Base-by-base conservation (phyloP, 2,797 vertebrate species). In the Siniperca undulata region DNA sequence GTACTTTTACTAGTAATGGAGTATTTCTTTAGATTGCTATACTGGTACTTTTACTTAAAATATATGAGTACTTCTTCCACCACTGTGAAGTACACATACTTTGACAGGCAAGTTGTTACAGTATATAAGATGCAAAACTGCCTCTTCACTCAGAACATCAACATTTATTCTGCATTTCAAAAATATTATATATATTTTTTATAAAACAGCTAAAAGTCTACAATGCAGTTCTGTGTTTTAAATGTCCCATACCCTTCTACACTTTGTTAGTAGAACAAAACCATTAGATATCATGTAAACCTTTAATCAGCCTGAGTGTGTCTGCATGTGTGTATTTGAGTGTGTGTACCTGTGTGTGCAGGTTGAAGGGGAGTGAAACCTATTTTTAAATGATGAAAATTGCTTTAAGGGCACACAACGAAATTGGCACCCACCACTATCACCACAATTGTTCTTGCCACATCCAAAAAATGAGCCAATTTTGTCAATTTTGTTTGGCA, bases 351-450 rank as follows among this genome's bases (percentile, higher is more conserved):
- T 40, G 38, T 68, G 46, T 74, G 60, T 82, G 80, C 66, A 50
- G 70, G 67, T 76, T 73, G 68, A 86, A 84, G 68, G 71, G 42
- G 60, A 89, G 61, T 11, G 52, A 76, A 64, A 70, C 53, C 83
- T 85, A 86, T 87, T 93, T 90, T 88, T 89, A 91, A 89, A 88
- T 87, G 85, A 88, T 27, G 80, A 85, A 91, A 92, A 92, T 89
- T 82, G 82, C 77, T 92, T 87, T 89, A 91, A 90, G 80, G 78
- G 83, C 81, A 73, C 77, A 90, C 81, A 88, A 86, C 84, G 84
- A 86, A 87, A 92, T 88, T 88, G 90, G 80, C 81, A 77, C 56
- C 87, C 76, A 70, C 80, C 70, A 46, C 85, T 48, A 84, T 78
- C 81, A 76, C 81, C 48, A 56, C 84, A 91, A 91, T 91, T 87